These are phyloP conservation scores for Dromaius novaehollandiae DNA, from an alignment of 2,113 vertebrate genomes.

Conservation along the genomic window DNA sequence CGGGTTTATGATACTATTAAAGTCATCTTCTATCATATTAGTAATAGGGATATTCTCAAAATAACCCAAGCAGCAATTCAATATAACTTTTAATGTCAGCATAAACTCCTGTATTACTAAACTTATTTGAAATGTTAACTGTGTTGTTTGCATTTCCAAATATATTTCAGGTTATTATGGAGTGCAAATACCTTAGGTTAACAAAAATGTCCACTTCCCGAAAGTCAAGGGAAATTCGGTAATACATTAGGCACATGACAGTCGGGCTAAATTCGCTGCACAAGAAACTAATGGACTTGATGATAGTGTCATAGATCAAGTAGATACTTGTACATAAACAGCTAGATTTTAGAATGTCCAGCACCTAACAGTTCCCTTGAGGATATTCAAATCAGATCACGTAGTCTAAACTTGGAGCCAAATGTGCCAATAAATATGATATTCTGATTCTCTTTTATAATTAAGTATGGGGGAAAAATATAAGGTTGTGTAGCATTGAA, in stretches of 20 bases:
- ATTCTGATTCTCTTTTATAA: neutral
- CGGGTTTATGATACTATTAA: conserved; percentile 70
- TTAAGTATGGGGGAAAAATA: neutral
- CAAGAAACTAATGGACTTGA: neutral
- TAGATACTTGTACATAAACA: neutral
- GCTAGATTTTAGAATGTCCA: neutral
- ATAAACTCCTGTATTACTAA: conserved; percentile 67
- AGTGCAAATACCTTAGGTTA: neutral
- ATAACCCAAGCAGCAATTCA: conserved; percentile 62
- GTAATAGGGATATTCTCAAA: conserved; percentile 64
- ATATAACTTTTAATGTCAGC: conserved; percentile 68
- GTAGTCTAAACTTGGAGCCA: neutral
- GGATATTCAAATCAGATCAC: neutral
- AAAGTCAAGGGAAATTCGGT: conserved; percentile 16
- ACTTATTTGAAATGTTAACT: conserved; percentile 68
- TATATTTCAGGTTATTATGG: conserved; percentile 29
- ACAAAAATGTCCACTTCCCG: neutral
- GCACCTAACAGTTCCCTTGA: neutral
- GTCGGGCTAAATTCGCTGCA: neutral
- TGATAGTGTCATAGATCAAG: neutral
- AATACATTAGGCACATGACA: neutral
- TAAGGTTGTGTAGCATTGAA: neutral
- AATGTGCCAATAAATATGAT: neutral
- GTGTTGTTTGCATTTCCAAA: conserved; percentile 56
- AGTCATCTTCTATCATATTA: conserved; percentile 70